Percentiles rank a stretch among this genome's conserved stretches.
Evolutionary conservation across 2,888 invertebrate genomes (phyloP).

Genomic region (Panorpa germanica): DNA sequence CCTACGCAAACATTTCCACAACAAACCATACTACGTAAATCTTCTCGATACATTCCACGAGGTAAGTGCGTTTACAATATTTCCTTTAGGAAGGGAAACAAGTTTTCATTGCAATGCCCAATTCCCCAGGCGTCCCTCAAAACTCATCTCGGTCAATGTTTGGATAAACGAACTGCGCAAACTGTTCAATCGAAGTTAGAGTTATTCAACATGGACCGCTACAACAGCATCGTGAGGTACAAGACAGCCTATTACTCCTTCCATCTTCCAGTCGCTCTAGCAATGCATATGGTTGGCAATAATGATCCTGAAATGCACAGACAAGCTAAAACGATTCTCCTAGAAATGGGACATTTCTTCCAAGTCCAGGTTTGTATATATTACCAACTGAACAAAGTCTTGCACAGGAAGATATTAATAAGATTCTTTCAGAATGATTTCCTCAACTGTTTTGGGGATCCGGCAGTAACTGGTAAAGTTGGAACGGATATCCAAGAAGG

Average conservation of each 20-base stretch:
- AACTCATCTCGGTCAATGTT: slow-evolving; percentile 65
- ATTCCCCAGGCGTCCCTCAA: no score
- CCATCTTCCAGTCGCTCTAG: slow-evolving; percentile 75
- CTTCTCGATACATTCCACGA: slow-evolving; percentile 70
- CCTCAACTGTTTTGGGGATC: slow-evolving; percentile 85
- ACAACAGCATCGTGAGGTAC: slow-evolving; percentile 73
- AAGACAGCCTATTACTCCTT: slow-evolving; percentile 91
- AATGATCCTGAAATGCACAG: slow-evolving; percentile 64
- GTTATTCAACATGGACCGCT: slow-evolving; percentile 79
- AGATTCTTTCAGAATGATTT: no score
- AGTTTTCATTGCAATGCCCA: no score
- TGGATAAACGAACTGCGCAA: slow-evolving; percentile 54
- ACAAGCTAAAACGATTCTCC: slow-evolving; percentile 66
- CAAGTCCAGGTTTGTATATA: slow-evolving; percentile 72
- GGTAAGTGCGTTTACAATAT: no score
- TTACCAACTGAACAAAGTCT: no score
- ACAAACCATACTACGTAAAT: slow-evolving; percentile 56
- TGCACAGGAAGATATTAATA: no score
- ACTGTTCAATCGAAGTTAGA: no score
- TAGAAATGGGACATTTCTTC: slow-evolving; percentile 90
- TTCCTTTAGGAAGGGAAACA: no score
- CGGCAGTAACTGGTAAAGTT: slow-evolving; percentile 68
- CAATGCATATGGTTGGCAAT: slow-evolving; percentile 68
- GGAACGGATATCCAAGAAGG: slow-evolving; percentile 89
- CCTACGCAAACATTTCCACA: slow-evolving; percentile 57